Evolutionary conservation across 1,140 invertebrate genomes (phyloP).

Genomic region (Andricus grossulariae): DNA sequence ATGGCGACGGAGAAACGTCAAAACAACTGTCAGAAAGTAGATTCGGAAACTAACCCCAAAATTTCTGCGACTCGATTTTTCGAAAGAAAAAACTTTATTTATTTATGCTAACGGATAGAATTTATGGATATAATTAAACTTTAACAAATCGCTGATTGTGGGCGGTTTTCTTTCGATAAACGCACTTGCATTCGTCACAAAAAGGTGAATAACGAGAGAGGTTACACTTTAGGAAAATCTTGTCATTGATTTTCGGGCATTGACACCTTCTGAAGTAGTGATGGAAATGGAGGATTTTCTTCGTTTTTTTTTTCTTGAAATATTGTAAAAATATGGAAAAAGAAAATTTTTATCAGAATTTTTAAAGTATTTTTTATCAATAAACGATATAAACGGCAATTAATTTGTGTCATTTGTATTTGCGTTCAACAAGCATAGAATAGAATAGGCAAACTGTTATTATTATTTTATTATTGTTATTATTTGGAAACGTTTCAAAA

Average conservation of each 20-base stretch:
- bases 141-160: background rate
- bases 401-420: too few species aligned
- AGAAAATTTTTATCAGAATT: background rate
- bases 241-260: constrained; percentile 15
- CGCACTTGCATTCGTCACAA: background rate
- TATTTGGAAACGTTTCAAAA: too few species aligned
- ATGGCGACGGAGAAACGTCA: constrained; percentile 66
- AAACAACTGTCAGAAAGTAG: constrained; percentile 67
- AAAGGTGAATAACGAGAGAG: background rate
- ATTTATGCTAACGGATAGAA: background rate
- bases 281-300: too few species aligned
- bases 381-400: too few species aligned
- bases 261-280: background rate
- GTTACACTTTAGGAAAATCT: background rate
- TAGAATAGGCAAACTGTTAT: too few species aligned
- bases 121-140: constrained; percentile 28
- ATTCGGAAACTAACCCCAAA: constrained; percentile 16
- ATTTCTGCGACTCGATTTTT: background rate
- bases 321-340: background rate
- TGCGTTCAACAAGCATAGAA: too few species aligned
- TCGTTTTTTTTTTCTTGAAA: too few species aligned
- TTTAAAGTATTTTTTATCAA: too few species aligned
- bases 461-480: too few species aligned
- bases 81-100: background rate
- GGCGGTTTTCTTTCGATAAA: constrained; percentile 2